phyloP scores from a whole-genome alignment of 2,888 invertebrate genomes.

The Dorcus hopei region DNA sequence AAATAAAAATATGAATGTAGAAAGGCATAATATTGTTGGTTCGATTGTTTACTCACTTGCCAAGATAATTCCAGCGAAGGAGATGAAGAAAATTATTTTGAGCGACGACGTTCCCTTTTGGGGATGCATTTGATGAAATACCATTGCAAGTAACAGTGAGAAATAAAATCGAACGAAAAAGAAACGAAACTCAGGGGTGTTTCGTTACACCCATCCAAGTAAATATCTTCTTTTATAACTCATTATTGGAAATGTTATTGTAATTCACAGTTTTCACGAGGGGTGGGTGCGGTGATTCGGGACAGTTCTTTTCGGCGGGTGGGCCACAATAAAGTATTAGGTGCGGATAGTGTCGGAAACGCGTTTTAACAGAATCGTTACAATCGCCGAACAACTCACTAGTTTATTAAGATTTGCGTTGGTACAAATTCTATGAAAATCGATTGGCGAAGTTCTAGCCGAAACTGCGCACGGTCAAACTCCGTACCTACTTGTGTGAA shows the following conservation, averaged over 20 bases:
- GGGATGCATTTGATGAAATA: too few relatives aligned
- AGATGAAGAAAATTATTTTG: too few relatives aligned
- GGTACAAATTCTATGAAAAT: constrained; percentile 2
- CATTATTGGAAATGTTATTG: constrained; percentile 14
- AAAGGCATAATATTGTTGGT: too few relatives aligned
- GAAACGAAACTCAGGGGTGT: constrained; percentile 1
- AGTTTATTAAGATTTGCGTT: too few relatives aligned
- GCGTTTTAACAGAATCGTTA: too few relatives aligned
- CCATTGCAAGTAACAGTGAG: neutral
- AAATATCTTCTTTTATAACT: constrained; percentile 46
- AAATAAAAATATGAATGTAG: too few relatives aligned
- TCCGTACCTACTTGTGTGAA: neutral
- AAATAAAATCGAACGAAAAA: neutral
- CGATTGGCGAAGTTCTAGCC: constrained; percentile 6
- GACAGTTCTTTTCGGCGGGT: neutral
- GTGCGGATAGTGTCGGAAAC: too few relatives aligned
- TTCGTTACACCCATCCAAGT: constrained; percentile 31
- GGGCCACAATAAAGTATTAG: too few relatives aligned
- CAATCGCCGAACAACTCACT: too few relatives aligned
- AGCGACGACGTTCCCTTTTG: too few relatives aligned
- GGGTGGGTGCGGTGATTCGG: neutral
- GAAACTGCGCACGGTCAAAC: constrained; percentile 14
- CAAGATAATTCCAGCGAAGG: too few relatives aligned
- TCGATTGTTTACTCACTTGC: too few relatives aligned
- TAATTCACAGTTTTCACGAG: neutral